phyloP scores from a whole-genome alignment of 2,113 vertebrate genomes.

The Ameiurus melas region DNA sequence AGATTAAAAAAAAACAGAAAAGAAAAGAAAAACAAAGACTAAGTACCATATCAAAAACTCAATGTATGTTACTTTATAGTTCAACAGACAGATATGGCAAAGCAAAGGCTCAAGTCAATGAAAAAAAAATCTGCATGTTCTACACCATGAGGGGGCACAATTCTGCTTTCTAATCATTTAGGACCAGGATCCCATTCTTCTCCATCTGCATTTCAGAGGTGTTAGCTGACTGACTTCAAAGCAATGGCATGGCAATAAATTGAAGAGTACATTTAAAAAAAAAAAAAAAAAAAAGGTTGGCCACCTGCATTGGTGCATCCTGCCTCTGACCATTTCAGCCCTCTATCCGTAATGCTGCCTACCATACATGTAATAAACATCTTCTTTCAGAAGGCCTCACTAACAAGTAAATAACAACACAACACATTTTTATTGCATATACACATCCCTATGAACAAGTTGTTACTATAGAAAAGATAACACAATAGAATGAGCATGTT shows the following conservation, averaged over 20 bases:
- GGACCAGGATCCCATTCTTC: conserved; percentile 44
- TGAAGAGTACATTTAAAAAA: conserved; percentile 32
- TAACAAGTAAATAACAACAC: neutral
- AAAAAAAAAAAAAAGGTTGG: conserved; percentile 14
- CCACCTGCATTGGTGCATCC: conserved; percentile 55
- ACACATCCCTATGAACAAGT: neutral
- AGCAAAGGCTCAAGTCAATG: neutral
- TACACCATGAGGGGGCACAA: conserved; percentile 43
- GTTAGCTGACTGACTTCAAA: conserved; percentile 58
- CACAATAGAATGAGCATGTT: neutral
- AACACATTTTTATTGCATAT: neutral
- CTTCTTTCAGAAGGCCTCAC: neutral
- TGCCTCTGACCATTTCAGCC: conserved; percentile 52
- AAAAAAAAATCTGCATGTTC: conserved; percentile 35
- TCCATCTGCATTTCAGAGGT: conserved; percentile 59
- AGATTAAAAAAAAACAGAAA: neutral
- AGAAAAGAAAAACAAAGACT: neutral
- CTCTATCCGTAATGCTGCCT: conserved; percentile 40
- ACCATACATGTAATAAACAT: neutral
- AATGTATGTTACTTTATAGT: neutral
- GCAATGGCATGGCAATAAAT: conserved; percentile 60
- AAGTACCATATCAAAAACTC: neutral
- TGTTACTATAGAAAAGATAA: neutral
- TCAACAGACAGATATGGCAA: neutral
- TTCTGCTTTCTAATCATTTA: conserved; percentile 38